Percentiles rank a stretch among this genome's conserved stretches.
Conservation (phyloP, 1,140 invertebrate genomes). For the Lepidurus apus region DNA sequence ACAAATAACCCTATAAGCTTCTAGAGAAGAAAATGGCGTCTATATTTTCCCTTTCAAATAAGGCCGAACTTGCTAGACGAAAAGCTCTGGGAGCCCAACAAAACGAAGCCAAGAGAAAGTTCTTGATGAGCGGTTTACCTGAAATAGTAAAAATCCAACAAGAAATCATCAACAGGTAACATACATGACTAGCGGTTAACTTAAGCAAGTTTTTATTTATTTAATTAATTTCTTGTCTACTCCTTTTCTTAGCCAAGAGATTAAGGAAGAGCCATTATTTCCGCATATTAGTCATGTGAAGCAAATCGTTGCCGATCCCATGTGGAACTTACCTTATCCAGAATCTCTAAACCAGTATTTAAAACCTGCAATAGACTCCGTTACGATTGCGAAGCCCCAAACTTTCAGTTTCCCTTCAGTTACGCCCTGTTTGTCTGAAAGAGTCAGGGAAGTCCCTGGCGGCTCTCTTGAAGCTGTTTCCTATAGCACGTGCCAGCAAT, state of each 20-base stretch:
- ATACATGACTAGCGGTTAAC: not conserved
- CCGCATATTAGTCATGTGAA: not conserved
- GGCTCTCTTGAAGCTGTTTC: not conserved
- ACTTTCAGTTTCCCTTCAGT: not conserved
- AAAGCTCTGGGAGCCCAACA: not conserved
- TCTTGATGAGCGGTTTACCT: not conserved
- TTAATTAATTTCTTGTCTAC: not conserved
- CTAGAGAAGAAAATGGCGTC: not conserved
- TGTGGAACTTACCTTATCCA: not conserved
- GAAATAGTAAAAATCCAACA: not conserved
- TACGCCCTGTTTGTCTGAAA: not conserved
- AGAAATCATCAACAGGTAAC: not conserved
- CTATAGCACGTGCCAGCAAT: not conserved
- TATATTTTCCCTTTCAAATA: not conserved
- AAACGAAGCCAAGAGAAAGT: slow-evolving; percentile 8
- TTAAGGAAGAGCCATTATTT: not conserved
- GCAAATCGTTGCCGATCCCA: not conserved
- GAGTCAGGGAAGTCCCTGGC: not conserved
- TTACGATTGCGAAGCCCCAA: not conserved
- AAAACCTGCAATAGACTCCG: not conserved
- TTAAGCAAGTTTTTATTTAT: not conserved
- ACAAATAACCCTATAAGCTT: not conserved
- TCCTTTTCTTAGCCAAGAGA: not conserved
- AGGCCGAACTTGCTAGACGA: not conserved
- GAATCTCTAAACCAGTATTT: not conserved